Evolutionary conservation across 2,113 vertebrate genomes (phyloP).

Genomic region (Lamprotornis superbus): DNA sequence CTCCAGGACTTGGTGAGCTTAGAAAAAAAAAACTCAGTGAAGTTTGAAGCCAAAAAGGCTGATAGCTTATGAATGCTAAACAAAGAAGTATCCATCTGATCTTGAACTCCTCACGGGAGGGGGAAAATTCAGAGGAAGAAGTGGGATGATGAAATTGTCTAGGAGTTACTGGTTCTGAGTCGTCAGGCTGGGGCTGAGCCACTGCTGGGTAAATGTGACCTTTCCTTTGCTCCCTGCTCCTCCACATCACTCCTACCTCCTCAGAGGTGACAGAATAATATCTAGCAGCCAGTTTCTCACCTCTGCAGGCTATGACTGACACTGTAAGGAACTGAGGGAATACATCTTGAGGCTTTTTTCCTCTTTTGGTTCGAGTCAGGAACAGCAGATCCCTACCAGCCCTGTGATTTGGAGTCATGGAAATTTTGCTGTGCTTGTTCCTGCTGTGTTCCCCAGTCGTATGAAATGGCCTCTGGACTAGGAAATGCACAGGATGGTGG

Average conservation of each 20-base stretch:
- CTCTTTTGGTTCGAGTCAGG: background rate
- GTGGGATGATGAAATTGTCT: background rate
- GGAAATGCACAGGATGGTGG: background rate
- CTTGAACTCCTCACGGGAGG: background rate
- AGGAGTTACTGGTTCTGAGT: background rate
- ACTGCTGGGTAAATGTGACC: background rate
- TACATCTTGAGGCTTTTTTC: background rate
- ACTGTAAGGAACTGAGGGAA: background rate
- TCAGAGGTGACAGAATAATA: constrained; percentile 7
- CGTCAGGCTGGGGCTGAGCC: background rate
- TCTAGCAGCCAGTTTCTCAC: constrained; percentile 16
- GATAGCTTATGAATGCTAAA: background rate
- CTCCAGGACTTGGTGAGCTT: background rate
- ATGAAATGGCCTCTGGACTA: background rate
- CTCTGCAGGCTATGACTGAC: constrained; percentile 28
- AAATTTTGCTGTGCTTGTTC: background rate
- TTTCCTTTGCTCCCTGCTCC: background rate
- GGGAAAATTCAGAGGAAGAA: background rate
- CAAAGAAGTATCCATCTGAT: background rate
- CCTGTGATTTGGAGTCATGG: fast-evolving
- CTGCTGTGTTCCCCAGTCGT: fast-evolving
- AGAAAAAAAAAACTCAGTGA: background rate
- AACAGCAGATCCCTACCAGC: background rate
- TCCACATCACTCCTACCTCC: background rate
- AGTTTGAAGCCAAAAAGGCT: background rate